Evolutionary conservation across 1,140 invertebrate species (phyloP).

Genomic region (Atta cephalotes): DNA sequence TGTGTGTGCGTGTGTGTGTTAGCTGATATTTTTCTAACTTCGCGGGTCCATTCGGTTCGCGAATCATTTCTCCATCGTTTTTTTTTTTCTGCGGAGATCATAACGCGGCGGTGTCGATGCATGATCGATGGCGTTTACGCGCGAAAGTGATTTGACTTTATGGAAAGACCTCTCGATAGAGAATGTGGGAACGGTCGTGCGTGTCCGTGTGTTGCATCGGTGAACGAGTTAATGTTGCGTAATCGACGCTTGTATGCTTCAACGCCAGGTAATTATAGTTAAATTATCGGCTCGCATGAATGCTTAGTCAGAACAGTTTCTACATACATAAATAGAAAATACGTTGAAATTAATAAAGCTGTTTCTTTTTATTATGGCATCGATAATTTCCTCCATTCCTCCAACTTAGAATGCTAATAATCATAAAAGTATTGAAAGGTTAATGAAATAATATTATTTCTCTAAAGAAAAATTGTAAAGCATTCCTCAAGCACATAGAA

Average conservation of each 20-base stretch:
- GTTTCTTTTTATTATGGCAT: not conserved
- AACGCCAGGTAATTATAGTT: constrained; percentile 40
- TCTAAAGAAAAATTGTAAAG: not conserved
- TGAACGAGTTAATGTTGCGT: constrained; percentile 50
- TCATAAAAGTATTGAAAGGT: not conserved
- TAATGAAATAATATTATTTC: not conserved
- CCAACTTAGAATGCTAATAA: not conserved
- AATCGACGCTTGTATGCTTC: constrained; percentile 41
- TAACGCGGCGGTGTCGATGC: constrained; percentile 5
- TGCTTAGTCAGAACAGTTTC: not conserved
- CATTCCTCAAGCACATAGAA: not conserved
- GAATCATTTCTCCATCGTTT: constrained; percentile 12
- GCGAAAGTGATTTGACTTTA: constrained; percentile 56
- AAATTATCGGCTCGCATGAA: constrained; percentile 40
- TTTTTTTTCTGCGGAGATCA: not conserved
- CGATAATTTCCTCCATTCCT: not conserved
- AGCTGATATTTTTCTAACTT: constrained; percentile 16
- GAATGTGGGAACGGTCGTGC: constrained; percentile 51
- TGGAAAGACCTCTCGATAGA: constrained; percentile 28
- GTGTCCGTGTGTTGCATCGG: constrained; percentile 18
- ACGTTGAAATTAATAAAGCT: constrained; percentile 11
- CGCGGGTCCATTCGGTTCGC: constrained; percentile 33
- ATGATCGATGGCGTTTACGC: constrained; percentile 57
- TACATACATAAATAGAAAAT: constrained; percentile 4
- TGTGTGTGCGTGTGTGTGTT: not conserved